phyloP scores from a whole-genome alignment of 2,888 invertebrate genomes.

The Acrobasis suavella region DNA sequence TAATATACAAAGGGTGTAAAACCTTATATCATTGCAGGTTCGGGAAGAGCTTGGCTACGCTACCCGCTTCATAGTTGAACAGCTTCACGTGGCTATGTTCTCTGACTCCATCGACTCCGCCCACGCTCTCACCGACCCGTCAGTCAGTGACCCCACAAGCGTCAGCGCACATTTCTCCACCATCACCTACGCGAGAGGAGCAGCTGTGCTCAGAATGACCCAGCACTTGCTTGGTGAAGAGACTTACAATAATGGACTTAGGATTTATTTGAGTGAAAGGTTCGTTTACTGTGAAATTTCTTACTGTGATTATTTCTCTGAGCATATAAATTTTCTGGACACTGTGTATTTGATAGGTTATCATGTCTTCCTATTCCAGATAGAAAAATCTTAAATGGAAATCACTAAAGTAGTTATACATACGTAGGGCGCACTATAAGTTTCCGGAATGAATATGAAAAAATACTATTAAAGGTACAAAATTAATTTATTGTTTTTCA shows the following conservation, averaged over 20 bases:
- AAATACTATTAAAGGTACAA: too few species aligned
- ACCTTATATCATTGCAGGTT: constrained; percentile 45
- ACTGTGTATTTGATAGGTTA: too few species aligned
- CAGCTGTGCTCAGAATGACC: constrained; percentile 85
- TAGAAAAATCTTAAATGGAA: too few species aligned
- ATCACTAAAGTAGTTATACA: too few species aligned
- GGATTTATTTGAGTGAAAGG: constrained; percentile 77
- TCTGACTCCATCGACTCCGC: constrained; percentile 81
- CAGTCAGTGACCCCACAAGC: constrained; percentile 80
- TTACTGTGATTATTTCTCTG: constrained; percentile 5
- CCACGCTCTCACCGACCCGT: constrained; percentile 81
- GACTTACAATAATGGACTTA: constrained; percentile 79
- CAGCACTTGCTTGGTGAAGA: constrained; percentile 81
- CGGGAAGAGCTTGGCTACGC: constrained; percentile 58
- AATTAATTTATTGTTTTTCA: too few species aligned
- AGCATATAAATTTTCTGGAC: neutral
- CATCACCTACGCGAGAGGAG: constrained; percentile 87
- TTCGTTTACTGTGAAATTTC: constrained; percentile 40
- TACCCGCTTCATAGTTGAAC: constrained; percentile 85
- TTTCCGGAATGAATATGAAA: too few species aligned
- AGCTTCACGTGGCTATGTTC: constrained; percentile 84
- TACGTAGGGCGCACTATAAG: too few species aligned
- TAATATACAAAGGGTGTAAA: too few species aligned
- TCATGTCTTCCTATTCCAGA: too few species aligned
- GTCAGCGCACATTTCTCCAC: constrained; percentile 84